Base-by-base conservation (phyloP, 1,140 invertebrate genomes). In the Pseudomyrmex sp. region DNA sequence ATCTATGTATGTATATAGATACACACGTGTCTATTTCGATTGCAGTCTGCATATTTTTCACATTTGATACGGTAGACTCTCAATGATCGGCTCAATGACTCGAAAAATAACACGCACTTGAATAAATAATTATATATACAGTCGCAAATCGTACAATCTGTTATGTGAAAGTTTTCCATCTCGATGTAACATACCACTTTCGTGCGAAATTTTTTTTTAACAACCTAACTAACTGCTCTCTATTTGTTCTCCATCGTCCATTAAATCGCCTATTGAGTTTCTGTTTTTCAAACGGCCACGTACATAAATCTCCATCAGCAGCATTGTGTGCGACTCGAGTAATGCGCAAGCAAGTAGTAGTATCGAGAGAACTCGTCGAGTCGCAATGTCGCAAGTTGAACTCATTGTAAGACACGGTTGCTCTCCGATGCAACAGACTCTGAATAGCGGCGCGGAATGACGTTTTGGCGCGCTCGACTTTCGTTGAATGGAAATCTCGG, bases 281-380 rank as follows among this genome's bases (percentile, higher is more conserved):
- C 59, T 50, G 23, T 65, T 77, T 52, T n/a, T 63, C 48, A 52
- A 46, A 5, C 44, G 70, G 48, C 59, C 65, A 52, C 61, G 56
- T 46, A 48, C 58, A 72, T 82, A 85, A 88, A 88, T 88, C 86
- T 76, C 54, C 75, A 80, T 87, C 72, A 79, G 23, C 20, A 52
- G 68, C 72, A 58, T 82, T 65, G 84, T 75, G 26, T 26, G 20
- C 61, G 20, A 76, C 56, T 68, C 50, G 63, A 69, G 50, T 77
- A 58, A 69, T 69, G 35, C 20, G 46, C 18, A 46, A 35, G 20
- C 13, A 48, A 66, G 35, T 77, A 35, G 35, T 35, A 77, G 50
- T 68, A 66, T 54, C 62, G 50, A 18, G 18, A 20, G 35, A 35
- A 20, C n/a, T 76, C 15, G n/a, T 26, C 74, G 46, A 26, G 58